phyloP scores from a whole-genome alignment of 2,113 vertebrate species.

The Nibea albiflora region DNA sequence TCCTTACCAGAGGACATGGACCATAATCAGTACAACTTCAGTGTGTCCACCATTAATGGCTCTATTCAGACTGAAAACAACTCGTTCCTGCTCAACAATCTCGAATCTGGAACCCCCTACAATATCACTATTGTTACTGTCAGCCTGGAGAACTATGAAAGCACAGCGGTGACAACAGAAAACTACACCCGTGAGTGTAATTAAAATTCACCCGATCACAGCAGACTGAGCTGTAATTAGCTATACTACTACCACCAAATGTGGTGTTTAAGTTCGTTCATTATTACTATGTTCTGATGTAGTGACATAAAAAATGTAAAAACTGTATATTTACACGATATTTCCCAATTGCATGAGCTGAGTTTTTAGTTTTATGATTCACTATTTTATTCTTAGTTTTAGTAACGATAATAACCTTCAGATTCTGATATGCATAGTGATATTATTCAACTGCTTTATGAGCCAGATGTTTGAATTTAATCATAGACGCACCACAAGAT shows the following conservation, averaged over 20 bases:
- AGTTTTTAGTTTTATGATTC: neutral
- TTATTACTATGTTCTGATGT: neutral
- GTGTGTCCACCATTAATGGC: neutral
- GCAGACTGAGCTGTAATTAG: neutral
- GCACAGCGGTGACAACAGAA: slow-evolving; percentile 33
- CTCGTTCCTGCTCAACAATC: slow-evolving; percentile 29
- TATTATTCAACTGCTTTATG: neutral
- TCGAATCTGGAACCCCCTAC: slow-evolving; percentile 65
- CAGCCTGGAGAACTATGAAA: slow-evolving; percentile 37
- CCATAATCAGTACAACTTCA: slow-evolving; percentile 54
- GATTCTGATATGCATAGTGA: neutral
- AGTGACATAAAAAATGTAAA: neutral
- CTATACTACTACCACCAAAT: neutral
- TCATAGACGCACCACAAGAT: neutral
- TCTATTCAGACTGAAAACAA: neutral
- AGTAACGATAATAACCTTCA: neutral
- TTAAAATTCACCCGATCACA: neutral
- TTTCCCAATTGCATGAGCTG: neutral
- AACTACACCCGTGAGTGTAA: slow-evolving; percentile 75
- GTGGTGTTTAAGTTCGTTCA: neutral
- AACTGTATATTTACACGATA: neutral
- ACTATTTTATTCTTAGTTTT: neutral
- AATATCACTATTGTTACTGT: slow-evolving; percentile 69
- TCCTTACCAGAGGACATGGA: slow-evolving; percentile 51
- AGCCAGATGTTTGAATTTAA: neutral